Base-by-base conservation (phyloP, 2,888 invertebrate species). In the Dasypolia templi region DNA sequence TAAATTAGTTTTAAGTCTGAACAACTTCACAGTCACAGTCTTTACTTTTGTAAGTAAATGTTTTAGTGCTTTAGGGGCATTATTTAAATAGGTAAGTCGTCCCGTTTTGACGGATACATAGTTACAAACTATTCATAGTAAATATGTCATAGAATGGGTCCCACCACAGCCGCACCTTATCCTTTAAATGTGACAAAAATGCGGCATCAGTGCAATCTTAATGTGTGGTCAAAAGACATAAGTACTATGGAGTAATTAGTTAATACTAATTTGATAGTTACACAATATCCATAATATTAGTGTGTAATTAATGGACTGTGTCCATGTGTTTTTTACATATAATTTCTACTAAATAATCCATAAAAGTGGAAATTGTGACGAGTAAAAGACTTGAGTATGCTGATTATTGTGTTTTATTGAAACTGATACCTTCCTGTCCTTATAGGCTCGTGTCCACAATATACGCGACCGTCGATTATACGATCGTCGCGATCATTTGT, bases 351-450 rank as follows among this genome's bases (percentile, higher is more conserved):
- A 87, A 86, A 86, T 87, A 89, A 85, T 88, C 86, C 85, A 85
- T 83, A 65, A 75, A 85, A 67, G 63, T 86, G 88, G 88, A 87
- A 74, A 81, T 83, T 84, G 85, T 87, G 89, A 88, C 82, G 86
- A 91, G 88, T 91, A 91, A 91, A 91, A 91, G 91, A 91, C 90
- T 91, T 90, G 85, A 90, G 85, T 88, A 89, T 82, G 80, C 76
- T 61, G 64, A 80, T 35, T 59, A 55, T 67, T 72, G 79, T 72
- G 69, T 87, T 88, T 89, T 74, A 83, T 84, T 89, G 0, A 11
- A 17, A 26, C 39, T 56, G 22, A 32, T 49, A 44, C n/a, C 17
- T 35, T 35, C 3, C n/a, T 4, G 11, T 64, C 17, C n/a, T 9
- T 29, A 14, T 29, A 42, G 6, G 19, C 14, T 39, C 22, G 29